A percentile compares a stretch with the other conserved stretches of the same genome.
These are phyloP conservation scores for Panopea generosa DNA, from an alignment of 2,888 invertebrate species.

Conservation along the genomic window DNA sequence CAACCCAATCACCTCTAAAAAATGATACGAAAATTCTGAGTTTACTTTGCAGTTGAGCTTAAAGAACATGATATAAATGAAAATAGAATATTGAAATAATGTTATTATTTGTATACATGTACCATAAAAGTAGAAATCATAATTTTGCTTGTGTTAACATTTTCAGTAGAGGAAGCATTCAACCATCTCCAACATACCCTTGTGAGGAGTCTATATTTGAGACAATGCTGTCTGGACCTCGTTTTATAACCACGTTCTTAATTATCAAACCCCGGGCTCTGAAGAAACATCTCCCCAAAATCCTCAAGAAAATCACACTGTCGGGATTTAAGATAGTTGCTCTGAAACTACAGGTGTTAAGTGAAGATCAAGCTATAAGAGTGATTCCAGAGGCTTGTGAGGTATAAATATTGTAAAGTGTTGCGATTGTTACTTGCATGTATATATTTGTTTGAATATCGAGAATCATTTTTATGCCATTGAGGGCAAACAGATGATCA, in stretches of 20 bases:
- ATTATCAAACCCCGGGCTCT: conserved; percentile 80
- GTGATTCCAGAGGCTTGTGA: conserved; percentile 60
- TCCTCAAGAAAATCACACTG: conserved; percentile 77
- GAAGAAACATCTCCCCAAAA: conserved; percentile 73
- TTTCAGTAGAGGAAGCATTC: conserved; percentile 2
- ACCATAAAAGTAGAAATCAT: no score
- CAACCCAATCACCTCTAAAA: no score
- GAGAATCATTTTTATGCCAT: no score
- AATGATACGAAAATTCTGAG: no score
- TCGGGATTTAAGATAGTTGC: conserved; percentile 80
- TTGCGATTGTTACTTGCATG: no score
- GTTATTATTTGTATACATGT: no score
- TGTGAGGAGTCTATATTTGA: conserved; percentile 74
- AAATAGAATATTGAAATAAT: no score
- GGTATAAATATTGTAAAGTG: conserved; percentile 59
- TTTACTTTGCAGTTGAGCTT: no score
- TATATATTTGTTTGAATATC: no score
- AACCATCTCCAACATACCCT: conserved; percentile 3
- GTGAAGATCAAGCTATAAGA: conserved; percentile 49
- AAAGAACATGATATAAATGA: no score
- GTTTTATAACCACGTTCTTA: conserved; percentile 76
- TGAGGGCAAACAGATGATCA: no score
- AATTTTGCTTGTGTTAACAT: no score
- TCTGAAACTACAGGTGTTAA: conserved; percentile 68
- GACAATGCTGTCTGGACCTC: conserved; percentile 76